Conservation (phyloP, 2,888 invertebrate genomes). For the Crocallis elinguaria region DNA sequence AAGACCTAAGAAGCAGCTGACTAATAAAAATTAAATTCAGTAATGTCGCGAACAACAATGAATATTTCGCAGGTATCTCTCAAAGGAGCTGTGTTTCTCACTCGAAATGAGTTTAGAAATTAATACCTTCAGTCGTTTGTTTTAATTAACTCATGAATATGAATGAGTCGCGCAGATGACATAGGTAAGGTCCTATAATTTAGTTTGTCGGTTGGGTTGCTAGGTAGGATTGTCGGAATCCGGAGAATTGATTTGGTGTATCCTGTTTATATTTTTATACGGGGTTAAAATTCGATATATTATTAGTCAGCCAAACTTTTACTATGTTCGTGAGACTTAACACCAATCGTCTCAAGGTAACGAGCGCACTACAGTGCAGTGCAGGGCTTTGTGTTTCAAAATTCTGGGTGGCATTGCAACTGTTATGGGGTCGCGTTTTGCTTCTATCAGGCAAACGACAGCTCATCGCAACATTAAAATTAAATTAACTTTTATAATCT, state of each 20-base stretch:
- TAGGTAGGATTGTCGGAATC: neutral
- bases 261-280: too few species aligned
- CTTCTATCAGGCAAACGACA: too few species aligned
- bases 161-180: constrained; percentile 59
- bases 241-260: constrained; percentile 1
- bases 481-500: too few species aligned
- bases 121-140: constrained; percentile 68
- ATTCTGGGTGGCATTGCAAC: too few species aligned
- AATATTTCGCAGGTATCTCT: constrained; percentile 35
- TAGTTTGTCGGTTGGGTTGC: constrained; percentile 38
- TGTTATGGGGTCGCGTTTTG: too few species aligned
- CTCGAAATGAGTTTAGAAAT: constrained; percentile 64
- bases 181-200: constrained; percentile 52
- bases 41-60: constrained; percentile 30
- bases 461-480: too few species aligned
- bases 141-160: constrained; percentile 74
- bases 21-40: constrained; percentile 34
- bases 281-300: too few species aligned
- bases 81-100: constrained; percentile 56
- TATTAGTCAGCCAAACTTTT: too few species aligned
- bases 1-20: constrained; percentile 20
- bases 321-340: too few species aligned
- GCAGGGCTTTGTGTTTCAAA: too few species aligned
- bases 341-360: too few species aligned
- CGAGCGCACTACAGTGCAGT: too few species aligned